Evolutionary conservation across 1,140 invertebrate species (phyloP).

Genomic region (Cylas formicarius): DNA sequence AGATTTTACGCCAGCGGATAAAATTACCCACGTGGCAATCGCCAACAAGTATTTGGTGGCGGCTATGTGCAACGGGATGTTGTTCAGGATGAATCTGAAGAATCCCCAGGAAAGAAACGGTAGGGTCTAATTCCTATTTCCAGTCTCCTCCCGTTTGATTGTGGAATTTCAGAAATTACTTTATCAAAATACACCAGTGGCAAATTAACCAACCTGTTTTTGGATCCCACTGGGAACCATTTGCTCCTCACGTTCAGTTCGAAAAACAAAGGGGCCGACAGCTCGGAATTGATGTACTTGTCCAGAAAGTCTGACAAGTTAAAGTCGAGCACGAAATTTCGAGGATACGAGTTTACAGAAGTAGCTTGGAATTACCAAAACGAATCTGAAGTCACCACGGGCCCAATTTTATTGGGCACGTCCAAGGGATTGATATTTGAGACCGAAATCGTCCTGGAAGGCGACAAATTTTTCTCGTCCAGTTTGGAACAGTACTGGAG

Average conservation of each 20-base stretch:
- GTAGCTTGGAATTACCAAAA: conserved; percentile 84
- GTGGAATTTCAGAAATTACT: conserved; percentile 48
- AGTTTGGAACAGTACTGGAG: conserved; percentile 78
- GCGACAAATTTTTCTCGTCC: conserved; percentile 71
- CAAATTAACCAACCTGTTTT: conserved; percentile 65
- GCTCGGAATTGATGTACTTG: conserved; percentile 74
- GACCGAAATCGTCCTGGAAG: conserved; percentile 73
- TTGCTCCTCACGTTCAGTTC: conserved; percentile 67
- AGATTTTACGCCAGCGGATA: conserved; percentile 66
- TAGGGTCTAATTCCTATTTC: conserved; percentile 43
- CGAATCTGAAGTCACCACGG: conserved; percentile 61
- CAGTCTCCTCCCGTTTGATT: too few relatives aligned
- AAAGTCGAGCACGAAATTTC: conserved; percentile 49
- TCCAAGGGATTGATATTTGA: conserved; percentile 88
- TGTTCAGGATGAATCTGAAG: conserved; percentile 76
- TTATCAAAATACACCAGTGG: conserved; percentile 55
- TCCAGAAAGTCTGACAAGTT: conserved; percentile 48
- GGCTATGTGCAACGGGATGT: conserved; percentile 72
- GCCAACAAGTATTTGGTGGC: conserved; percentile 77
- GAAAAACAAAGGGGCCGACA: conserved; percentile 53
- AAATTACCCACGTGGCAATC: conserved; percentile 71
- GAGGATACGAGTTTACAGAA: conserved; percentile 80
- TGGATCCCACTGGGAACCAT: conserved; percentile 83
- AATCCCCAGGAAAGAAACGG: conserved; percentile 71
- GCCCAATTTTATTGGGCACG: conserved; percentile 76